These are phyloP conservation scores for Odobenus rosmarus DNA, from an alignment of 2,113 vertebrate genomes.

Conservation along the genomic window DNA sequence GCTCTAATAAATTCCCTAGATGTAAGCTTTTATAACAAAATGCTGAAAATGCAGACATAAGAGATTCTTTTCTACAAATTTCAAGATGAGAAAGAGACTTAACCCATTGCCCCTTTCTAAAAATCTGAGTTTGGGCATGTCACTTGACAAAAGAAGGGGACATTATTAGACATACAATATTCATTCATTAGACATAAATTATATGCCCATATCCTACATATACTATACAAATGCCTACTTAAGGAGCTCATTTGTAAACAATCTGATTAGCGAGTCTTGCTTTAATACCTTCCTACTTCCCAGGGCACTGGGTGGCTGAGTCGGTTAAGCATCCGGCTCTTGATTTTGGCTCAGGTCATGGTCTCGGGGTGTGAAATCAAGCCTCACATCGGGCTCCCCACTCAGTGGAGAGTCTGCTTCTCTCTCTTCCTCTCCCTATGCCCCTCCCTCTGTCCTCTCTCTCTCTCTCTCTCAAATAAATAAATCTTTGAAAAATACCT, in stretches of 20 bases:
- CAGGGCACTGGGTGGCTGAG: not conserved
- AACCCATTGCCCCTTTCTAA: not conserved
- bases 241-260: conserved; percentile 17
- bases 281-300: conserved; percentile 34
- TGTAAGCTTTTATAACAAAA: not conserved
- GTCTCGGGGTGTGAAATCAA: not conserved
- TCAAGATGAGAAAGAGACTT: conserved; percentile 19
- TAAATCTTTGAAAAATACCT: not conserved
- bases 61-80: conserved; percentile 12
- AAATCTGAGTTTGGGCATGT: not conserved
- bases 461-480: not conserved
- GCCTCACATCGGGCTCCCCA: not conserved
- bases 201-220: not conserved
- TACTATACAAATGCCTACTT: not conserved
- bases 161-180: not conserved
- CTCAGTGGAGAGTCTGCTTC: not conserved
- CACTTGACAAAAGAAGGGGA: not conserved
- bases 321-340: not conserved
- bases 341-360: not conserved
- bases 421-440: not conserved
- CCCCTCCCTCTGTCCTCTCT: not conserved
- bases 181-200: not conserved
- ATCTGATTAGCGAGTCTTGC: conserved; percentile 4
- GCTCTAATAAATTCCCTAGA: not conserved
- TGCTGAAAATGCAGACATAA: not conserved